These are phyloP conservation scores for Pseudocheirus occidentalis DNA, from an alignment of 2,797 vertebrate genomes.

Conservation along the genomic window DNA sequence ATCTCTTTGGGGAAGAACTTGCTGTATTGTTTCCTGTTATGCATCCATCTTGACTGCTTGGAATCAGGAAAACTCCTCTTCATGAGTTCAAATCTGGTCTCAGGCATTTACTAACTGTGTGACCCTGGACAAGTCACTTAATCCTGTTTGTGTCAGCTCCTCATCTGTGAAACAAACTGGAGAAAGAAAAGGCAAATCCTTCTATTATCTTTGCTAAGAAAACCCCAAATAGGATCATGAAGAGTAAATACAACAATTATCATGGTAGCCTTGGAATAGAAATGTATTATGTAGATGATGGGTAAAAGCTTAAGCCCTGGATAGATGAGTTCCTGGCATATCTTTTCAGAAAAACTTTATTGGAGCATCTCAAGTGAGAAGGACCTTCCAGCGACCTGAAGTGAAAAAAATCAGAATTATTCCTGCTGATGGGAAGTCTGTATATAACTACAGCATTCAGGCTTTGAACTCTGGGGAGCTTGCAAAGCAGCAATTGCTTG, in stretches of 20 bases:
- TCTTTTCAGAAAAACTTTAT: conserved; percentile 85
- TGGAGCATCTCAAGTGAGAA: conserved; percentile 73
- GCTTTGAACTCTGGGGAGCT: conserved; percentile 83
- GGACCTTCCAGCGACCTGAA: conserved; percentile 63
- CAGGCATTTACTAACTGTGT: neutral
- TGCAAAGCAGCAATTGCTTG: conserved; percentile 80
- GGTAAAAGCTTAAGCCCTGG: neutral
- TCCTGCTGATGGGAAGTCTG: conserved; percentile 51
- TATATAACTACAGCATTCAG: conserved; percentile 89
- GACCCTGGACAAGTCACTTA: neutral
- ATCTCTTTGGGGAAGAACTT: neutral
- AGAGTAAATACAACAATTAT: neutral
- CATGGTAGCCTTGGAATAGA: neutral
- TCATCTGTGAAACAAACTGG: neutral
- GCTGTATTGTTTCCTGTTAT: neutral
- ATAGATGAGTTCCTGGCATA: neutral
- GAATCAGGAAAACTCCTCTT: neutral
- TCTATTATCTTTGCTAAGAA: neutral
- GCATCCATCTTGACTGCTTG: neutral
- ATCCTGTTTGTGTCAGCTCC: neutral
- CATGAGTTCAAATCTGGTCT: neutral
- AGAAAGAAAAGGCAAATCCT: neutral
- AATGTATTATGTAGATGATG: neutral
- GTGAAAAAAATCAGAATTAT: conserved; percentile 71
- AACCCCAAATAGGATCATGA: neutral